Conservation (phyloP, 2,113 vertebrate genomes). For the Hippocampus comes region DNA sequence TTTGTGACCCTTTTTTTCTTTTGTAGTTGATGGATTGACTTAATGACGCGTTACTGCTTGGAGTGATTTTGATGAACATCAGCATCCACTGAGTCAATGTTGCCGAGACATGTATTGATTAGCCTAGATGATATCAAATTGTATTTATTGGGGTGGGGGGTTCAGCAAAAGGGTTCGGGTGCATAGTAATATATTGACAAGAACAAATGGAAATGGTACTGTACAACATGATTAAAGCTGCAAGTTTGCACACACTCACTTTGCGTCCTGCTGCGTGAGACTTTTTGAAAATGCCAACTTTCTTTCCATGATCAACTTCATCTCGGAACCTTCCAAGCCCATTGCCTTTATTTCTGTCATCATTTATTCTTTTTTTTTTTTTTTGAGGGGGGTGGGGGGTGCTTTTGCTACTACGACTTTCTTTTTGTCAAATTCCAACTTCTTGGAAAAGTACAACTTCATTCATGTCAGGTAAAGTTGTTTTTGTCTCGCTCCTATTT, state of each 20-base stretch:
- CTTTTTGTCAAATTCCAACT: too few relatives aligned
- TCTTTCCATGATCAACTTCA: too few relatives aligned
- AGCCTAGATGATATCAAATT: slow-evolving; percentile 53
- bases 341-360: too few relatives aligned
- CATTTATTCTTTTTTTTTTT: too few relatives aligned
- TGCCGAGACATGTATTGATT: slow-evolving; percentile 46
- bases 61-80: slow-evolving; percentile 11
- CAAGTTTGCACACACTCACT: slow-evolving; percentile 67
- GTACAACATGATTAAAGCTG: slow-evolving; percentile 71
- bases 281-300: too few relatives aligned
- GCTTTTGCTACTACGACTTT: too few relatives aligned
- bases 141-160: slow-evolving; percentile 49
- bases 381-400: too few relatives aligned
- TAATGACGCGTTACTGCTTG: neutral
- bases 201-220: slow-evolving; percentile 55
- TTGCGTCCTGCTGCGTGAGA: neutral
- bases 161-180: slow-evolving; percentile 22
- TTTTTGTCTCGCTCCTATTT: too few relatives aligned
- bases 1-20: neutral
- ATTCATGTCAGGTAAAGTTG: too few relatives aligned
- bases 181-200: slow-evolving; percentile 8
- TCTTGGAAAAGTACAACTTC: too few relatives aligned
- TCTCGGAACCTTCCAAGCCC: too few relatives aligned
- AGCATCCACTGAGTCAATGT: slow-evolving; percentile 39
- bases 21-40: neutral